Base-by-base conservation (phyloP, 2,888 invertebrate genomes). In the Lithosia quadra region DNA sequence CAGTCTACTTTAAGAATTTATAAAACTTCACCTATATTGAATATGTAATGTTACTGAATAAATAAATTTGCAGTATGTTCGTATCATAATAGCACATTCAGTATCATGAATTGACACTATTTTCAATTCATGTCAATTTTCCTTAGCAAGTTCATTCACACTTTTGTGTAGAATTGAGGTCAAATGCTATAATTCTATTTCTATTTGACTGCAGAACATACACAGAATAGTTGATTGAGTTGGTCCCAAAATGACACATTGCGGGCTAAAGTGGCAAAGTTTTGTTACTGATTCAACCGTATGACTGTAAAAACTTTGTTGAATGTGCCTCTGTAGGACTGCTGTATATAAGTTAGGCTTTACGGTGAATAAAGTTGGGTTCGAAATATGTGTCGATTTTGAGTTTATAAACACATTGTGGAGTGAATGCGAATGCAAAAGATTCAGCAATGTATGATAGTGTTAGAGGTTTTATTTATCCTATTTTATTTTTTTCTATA, bases 261-360 rank as follows among this genome's bases (percentile, higher is more conserved):
- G 84, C 74, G 82, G 76, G 67, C 72, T 28, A 74, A 79, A 83
- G 79, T 83, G 86, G 75, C 85, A 83, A 90, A 90, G 88, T 91
- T 88, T 70, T 64, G 70, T 73, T 76, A 71, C 75, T 72, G 73
- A 81, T 73, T 74, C 73, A 72, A 62, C 70, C 69, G 74, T 77
- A 84, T 85, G 87, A 91, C 89, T 91, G 90, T 90, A 89, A 84
- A 84, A 91, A 91, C 88, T 91, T 90, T 81, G 80, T 75, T 82
- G 74, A 83, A 81, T 80, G 78, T 65, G 73, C 53, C 28, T 68
- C 65, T 65, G 71, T 68, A 69, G 68, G 49, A 68, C 28, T 24
- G 8, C 67, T 34, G 18, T 36, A 21, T 28, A 5, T 59, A 49
- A 55, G 70, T 57, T 57, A 34, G 61, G 68, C 63, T 59, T 68